Evolutionary conservation across 2,888 invertebrate species (phyloP).

Genomic region (Melipona beecheii): DNA sequence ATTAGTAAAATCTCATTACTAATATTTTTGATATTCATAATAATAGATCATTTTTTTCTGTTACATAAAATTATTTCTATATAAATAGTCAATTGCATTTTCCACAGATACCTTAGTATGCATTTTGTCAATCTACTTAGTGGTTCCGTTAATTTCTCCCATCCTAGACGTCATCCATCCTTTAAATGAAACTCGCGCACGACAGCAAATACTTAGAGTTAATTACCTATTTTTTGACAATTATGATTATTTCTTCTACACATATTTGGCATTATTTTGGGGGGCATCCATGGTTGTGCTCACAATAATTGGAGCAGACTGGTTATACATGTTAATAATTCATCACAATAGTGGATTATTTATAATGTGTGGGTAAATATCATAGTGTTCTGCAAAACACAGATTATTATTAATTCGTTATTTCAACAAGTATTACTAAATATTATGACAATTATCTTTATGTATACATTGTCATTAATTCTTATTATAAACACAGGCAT

Average conservation of each 20-base stretch:
- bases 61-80: not conserved
- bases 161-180: slow-evolving; percentile 34
- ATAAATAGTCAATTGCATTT: not conserved
- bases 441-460: not conserved
- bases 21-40: not conserved
- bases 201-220: slow-evolving; percentile 9
- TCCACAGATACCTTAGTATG: not conserved
- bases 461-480: not conserved
- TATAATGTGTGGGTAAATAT: not conserved
- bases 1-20: not conserved
- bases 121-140: not conserved
- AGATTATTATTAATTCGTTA: not conserved
- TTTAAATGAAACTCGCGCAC: slow-evolving; percentile 39
- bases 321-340: not conserved
- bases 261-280: slow-evolving; percentile 3
- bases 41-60: fast-evolving
- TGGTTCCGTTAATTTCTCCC: not conserved
- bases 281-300: not conserved
- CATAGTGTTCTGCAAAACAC: not conserved
- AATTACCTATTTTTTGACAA: slow-evolving; percentile 39
- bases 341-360: not conserved
- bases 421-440: not conserved
- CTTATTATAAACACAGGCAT: not conserved
- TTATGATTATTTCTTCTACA: slow-evolving; percentile 31
- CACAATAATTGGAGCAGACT: not conserved